Evolutionary conservation across 2,888 invertebrate species (phyloP).

Genomic region (Tenthredo distinguenda): DNA sequence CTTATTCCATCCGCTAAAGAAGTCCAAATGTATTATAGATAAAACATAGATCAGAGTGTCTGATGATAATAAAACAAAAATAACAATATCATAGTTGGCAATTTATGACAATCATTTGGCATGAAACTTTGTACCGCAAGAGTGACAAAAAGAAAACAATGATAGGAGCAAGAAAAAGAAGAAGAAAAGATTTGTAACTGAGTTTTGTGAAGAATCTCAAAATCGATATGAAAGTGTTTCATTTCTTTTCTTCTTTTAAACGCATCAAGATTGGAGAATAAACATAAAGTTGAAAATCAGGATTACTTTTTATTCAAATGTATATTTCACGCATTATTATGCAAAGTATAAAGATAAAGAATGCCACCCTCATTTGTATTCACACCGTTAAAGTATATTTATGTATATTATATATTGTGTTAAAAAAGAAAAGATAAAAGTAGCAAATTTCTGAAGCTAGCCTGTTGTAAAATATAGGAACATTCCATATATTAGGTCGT

Average conservation of each 20-base stretch:
- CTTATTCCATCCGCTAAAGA: not conserved
- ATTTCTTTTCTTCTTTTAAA: not conserved
- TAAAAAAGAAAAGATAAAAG: not conserved
- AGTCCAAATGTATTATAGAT: not conserved
- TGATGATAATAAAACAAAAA: not conserved
- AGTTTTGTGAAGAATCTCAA: not conserved
- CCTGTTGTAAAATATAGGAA: slow-evolving; percentile 24
- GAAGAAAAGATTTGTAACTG: not conserved
- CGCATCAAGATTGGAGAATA: not conserved
- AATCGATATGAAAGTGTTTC: not conserved
- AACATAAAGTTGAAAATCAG: not conserved
- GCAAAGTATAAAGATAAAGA: slow-evolving; percentile 16
- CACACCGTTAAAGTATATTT: not conserved
- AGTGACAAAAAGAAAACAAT: not conserved
- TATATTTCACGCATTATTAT: slow-evolving; percentile 15
- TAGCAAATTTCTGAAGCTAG: slow-evolving; percentile 13
- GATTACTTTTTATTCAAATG: not conserved
- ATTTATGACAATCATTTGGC: slow-evolving; percentile 24
- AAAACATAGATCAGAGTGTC: slow-evolving; percentile 13
- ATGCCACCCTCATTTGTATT: not conserved
- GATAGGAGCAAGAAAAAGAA: not conserved
- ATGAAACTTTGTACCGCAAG: slow-evolving; percentile 7
- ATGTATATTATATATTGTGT: not conserved
- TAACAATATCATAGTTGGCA: slow-evolving; percentile 13
- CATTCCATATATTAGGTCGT: slow-evolving; percentile 28